Evolutionary conservation across 2,888 invertebrate species (phyloP).

Genomic region (Synergus itoensis): DNA sequence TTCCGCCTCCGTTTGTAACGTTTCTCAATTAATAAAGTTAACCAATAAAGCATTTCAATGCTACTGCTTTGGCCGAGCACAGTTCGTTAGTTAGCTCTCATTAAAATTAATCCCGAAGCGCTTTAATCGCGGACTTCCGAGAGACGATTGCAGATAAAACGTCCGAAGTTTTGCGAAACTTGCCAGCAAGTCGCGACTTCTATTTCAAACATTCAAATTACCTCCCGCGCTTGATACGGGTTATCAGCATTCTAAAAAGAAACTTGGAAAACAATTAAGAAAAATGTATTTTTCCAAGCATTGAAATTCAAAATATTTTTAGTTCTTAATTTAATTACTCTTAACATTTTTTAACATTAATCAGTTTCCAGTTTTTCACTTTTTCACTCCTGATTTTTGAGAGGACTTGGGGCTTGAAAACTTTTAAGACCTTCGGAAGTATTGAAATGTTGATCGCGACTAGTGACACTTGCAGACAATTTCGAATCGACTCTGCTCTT

Average conservation of each 20-base stretch:
- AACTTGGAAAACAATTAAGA: conserved; percentile 8
- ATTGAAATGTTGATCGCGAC: conserved; percentile 42
- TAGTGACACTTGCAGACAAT: conserved; percentile 61
- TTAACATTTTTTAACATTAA: no score
- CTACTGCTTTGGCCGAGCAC: conserved; percentile 43
- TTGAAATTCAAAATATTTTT: background rate
- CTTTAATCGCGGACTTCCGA: conserved; percentile 43
- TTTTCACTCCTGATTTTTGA: background rate
- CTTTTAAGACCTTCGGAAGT: background rate
- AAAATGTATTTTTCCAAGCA: background rate
- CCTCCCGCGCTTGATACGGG: conserved; percentile 22
- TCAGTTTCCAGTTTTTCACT: no score
- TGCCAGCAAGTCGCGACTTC: conserved; percentile 40
- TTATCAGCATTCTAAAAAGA: conserved; percentile 14
- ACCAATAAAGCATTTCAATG: conserved; percentile 64
- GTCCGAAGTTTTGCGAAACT: conserved; percentile 46
- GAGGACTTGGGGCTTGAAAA: background rate
- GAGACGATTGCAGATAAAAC: conserved; percentile 48
- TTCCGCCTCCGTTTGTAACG: conserved; percentile 40
- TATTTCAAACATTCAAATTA: conserved; percentile 41
- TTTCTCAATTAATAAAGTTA: conserved; percentile 66
- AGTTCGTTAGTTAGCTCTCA: conserved; percentile 54
- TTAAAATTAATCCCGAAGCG: conserved; percentile 56
- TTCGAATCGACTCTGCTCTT: conserved; percentile 58
- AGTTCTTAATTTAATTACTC: background rate